These are phyloP conservation scores for Nerophis lumbriciformis DNA, from an alignment of 2,113 vertebrate genomes.

Conservation along the genomic window DNA sequence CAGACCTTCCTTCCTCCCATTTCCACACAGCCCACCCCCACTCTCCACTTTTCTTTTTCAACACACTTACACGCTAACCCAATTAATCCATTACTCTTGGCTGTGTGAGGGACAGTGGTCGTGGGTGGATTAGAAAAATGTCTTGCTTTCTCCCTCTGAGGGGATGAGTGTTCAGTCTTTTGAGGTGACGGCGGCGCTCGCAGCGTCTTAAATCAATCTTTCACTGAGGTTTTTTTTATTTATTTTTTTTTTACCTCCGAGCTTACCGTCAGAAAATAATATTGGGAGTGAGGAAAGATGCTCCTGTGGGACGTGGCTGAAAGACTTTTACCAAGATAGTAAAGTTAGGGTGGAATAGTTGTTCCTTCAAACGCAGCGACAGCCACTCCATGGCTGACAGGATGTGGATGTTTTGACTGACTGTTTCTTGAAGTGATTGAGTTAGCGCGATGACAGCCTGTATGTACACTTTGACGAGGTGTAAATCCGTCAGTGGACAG, in stretches of 20 bases:
- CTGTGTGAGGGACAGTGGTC: constrained; percentile 55
- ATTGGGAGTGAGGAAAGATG: constrained; percentile 57
- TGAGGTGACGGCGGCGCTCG: constrained; percentile 54
- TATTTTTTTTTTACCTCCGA: not conserved
- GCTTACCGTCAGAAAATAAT: constrained; percentile 54
- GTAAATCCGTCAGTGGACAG: constrained; percentile 52
- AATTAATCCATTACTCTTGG: constrained; percentile 74
- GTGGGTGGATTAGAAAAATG: constrained; percentile 67
- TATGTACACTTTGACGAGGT: constrained; percentile 27
- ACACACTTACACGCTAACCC: constrained; percentile 70
- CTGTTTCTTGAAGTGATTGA: constrained; percentile 38
- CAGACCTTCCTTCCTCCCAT: constrained; percentile 13
- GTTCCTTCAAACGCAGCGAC: constrained; percentile 33
- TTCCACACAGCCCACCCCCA: constrained; percentile 13
- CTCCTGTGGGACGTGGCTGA: constrained; percentile 56
- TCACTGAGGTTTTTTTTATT: constrained; percentile 39
- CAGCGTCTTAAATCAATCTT: constrained; percentile 32
- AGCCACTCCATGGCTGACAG: not conserved
- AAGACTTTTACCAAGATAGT: constrained; percentile 52
- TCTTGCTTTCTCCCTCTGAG: constrained; percentile 41
- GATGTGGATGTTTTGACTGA: constrained; percentile 21
- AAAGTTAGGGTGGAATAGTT: constrained; percentile 50
- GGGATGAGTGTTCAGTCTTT: constrained; percentile 46
- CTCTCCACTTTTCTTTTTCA: constrained; percentile 60
- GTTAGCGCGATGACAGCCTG: constrained; percentile 32